Evolutionary conservation across 2,797 vertebrate genomes (phyloP).

Genomic region (Denticeps clupeoides): DNA sequence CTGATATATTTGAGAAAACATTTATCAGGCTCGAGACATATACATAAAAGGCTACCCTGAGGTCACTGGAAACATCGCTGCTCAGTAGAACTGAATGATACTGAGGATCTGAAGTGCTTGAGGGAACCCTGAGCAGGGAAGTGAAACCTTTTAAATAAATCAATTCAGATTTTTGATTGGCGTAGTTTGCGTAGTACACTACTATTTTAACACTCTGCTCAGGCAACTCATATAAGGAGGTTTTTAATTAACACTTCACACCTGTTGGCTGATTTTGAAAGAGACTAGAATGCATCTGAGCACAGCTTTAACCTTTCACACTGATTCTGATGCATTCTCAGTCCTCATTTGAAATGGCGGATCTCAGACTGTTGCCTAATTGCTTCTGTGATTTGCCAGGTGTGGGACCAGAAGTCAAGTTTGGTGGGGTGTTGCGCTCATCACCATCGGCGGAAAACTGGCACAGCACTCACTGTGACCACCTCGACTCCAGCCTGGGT

Average conservation of each 20-base stretch:
- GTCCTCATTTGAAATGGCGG: background rate
- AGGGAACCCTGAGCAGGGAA: no score
- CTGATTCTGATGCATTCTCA: background rate
- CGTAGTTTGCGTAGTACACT: no score
- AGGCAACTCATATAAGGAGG: background rate
- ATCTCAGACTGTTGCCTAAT: slow-evolving; percentile 5
- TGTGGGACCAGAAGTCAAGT: background rate
- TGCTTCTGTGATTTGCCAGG: slow-evolving; percentile 5
- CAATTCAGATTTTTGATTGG: no score
- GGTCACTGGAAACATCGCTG: no score
- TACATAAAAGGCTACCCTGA: no score
- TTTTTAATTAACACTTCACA: slow-evolving; percentile 3
- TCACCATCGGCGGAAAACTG: background rate
- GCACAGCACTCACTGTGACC: background rate
- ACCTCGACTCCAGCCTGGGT: background rate
- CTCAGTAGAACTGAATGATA: no score
- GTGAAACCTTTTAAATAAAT: no score
- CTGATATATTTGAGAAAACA: no score
- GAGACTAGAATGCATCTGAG: slow-evolving; percentile 3
- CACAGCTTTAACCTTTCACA: background rate
- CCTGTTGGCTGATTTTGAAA: slow-evolving; percentile 4
- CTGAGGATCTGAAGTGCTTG: no score
- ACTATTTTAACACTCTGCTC: background rate
- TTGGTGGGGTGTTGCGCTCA: background rate
- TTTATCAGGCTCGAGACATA: no score